Conservation (phyloP, 2,888 invertebrate genomes). For the Temnothorax unifasciatus region DNA sequence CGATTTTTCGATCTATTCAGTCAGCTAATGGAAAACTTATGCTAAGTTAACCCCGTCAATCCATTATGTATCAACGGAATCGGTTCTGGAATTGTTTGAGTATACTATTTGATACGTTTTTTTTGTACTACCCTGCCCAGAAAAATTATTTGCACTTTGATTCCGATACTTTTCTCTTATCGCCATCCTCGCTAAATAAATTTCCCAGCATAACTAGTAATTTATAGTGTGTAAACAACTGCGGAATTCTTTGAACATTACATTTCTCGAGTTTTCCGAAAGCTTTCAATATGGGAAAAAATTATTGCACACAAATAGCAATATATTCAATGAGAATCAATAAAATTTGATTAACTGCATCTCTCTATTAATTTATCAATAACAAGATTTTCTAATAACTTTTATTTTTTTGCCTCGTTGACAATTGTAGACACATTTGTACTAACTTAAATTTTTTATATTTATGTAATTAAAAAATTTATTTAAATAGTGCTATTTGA, state of each 20-base stretch:
- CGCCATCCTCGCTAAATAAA: not conserved
- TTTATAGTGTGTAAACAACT: not conserved
- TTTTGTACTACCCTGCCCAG: constrained; percentile 43
- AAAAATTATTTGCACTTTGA: constrained; percentile 58
- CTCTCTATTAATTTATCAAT: not conserved
- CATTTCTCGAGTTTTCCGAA: not conserved
- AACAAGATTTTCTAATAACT: not conserved
- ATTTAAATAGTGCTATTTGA: not conserved
- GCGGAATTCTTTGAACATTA: constrained; percentile 14
- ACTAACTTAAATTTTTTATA: not conserved
- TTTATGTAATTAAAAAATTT: not conserved
- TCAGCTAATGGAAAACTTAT: constrained; percentile 83
- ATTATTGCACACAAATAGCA: not conserved
- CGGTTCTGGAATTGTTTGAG: constrained; percentile 61
- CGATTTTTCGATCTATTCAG: constrained; percentile 80
- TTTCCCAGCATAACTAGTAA: constrained; percentile 16
- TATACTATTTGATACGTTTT: constrained; percentile 65
- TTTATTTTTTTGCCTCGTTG: not conserved
- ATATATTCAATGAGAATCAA: not conserved
- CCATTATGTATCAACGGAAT: constrained; percentile 79
- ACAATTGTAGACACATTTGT: not conserved
- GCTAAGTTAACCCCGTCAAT: constrained; percentile 74
- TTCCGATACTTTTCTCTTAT: constrained; percentile 13
- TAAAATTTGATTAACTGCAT: not conserved
- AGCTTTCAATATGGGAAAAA: not conserved